phyloP scores from a whole-genome alignment of 2,888 invertebrate species.

The Dromius quadrimaculatus region DNA sequence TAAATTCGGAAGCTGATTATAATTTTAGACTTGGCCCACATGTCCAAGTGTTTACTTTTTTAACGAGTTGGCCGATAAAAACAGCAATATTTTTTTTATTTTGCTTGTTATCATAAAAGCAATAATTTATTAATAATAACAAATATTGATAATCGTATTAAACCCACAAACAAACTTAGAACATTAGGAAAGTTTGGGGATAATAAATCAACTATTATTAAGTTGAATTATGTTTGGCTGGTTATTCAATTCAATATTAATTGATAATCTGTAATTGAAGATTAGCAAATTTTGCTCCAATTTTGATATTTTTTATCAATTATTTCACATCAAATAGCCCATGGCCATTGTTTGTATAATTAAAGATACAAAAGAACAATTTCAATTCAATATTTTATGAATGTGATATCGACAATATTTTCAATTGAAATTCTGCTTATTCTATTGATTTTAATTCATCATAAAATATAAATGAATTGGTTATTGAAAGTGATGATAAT shows the following conservation, averaged over 20 bases:
- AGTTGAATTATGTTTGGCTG: too few species aligned
- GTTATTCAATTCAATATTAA: too few species aligned
- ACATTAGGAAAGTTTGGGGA: constrained; percentile 5
- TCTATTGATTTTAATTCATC: too few species aligned
- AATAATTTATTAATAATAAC: background rate
- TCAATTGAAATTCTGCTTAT: too few species aligned
- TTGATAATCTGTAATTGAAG: background rate
- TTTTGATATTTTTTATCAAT: background rate
- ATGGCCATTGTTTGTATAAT: too few species aligned
- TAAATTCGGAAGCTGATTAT: constrained; percentile 34
- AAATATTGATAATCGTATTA: background rate
- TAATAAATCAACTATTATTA: background rate
- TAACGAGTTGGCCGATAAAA: constrained; percentile 6
- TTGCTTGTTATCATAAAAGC: background rate
- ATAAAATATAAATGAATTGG: too few species aligned
- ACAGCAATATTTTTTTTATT: too few species aligned
- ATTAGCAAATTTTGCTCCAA: constrained; percentile 1
- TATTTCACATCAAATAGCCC: background rate
- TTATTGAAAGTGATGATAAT: too few species aligned
- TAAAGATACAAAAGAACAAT: too few species aligned
- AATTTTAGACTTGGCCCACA: constrained; percentile 33
- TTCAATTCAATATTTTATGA: too few species aligned
- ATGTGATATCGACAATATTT: too few species aligned
- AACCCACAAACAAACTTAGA: constrained; percentile 9
- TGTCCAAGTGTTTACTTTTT: constrained; percentile 29